Conservation (phyloP, 2,113 vertebrate species). For the Ageneiosus marmoratus region DNA sequence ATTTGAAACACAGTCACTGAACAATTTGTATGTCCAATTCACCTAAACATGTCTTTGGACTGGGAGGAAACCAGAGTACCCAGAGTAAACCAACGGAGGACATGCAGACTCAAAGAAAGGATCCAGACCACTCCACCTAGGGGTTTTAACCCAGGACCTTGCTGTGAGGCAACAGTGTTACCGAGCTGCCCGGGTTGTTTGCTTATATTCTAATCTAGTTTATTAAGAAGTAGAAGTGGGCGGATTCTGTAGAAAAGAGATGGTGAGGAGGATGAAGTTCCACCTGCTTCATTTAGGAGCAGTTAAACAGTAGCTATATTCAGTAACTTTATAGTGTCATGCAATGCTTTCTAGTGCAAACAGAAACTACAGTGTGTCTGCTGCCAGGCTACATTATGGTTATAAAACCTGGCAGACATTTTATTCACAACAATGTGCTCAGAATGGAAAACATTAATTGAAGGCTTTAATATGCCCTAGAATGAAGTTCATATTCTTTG, state of each 20-base stretch:
- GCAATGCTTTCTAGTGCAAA: conserved; percentile 6
- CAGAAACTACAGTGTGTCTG: neutral
- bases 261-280: no score
- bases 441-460: conserved; percentile 1
- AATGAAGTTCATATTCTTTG: neutral
- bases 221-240: neutral
- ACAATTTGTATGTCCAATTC: no score
- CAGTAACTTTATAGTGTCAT: neutral
- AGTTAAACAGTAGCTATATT: neutral
- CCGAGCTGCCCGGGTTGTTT: no score
- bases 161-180: no score
- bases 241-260: no score
- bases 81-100: no score
- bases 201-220: neutral
- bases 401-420: conserved; percentile 9
- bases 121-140: no score
- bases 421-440: neutral
- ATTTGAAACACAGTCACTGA: no score
- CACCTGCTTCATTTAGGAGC: neutral
- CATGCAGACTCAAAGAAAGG: no score
- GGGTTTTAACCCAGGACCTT: no score
- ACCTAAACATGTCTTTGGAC: no score
- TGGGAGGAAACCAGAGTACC: no score
- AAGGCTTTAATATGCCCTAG: neutral
- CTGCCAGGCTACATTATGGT: neutral